phyloP scores from a whole-genome alignment of 1,140 invertebrate genomes.

The Bombus waltoni region DNA sequence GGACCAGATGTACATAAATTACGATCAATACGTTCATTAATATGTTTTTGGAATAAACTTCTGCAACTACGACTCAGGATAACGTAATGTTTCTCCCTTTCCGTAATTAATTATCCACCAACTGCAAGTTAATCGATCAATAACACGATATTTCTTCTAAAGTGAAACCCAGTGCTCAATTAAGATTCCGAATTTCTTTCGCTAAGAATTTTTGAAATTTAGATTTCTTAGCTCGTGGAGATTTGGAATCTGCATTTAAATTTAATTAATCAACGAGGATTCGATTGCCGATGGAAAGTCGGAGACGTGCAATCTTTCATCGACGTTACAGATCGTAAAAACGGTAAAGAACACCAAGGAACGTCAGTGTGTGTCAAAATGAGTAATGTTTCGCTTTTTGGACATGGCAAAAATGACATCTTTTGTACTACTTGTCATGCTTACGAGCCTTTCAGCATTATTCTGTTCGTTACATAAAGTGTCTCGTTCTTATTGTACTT shows the following conservation, averaged over 20 bases:
- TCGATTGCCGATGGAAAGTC: background rate
- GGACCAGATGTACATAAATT: no score
- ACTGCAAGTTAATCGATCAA: background rate
- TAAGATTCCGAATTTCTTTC: background rate
- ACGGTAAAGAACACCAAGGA: background rate
- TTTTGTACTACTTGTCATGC: background rate
- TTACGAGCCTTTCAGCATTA: background rate
- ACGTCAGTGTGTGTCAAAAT: background rate
- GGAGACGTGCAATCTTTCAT: background rate
- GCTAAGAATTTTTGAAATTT: background rate
- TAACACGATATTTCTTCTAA: background rate
- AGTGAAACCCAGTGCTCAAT: no score
- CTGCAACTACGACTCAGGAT: no score
- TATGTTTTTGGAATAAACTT: no score
- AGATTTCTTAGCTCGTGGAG: background rate
- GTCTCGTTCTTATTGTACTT: background rate
- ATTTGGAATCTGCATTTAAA: background rate
- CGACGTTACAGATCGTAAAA: background rate
- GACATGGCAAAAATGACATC: background rate
- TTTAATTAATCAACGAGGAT: background rate
- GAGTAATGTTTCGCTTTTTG: background rate
- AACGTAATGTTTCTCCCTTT: no score
- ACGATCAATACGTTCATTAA: no score
- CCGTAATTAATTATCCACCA: background rate
- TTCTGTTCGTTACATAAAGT: slow-evolving; percentile 11